Base-by-base conservation (phyloP, 1,140 invertebrate genomes). In the Meloidogyne hapla region DNA sequence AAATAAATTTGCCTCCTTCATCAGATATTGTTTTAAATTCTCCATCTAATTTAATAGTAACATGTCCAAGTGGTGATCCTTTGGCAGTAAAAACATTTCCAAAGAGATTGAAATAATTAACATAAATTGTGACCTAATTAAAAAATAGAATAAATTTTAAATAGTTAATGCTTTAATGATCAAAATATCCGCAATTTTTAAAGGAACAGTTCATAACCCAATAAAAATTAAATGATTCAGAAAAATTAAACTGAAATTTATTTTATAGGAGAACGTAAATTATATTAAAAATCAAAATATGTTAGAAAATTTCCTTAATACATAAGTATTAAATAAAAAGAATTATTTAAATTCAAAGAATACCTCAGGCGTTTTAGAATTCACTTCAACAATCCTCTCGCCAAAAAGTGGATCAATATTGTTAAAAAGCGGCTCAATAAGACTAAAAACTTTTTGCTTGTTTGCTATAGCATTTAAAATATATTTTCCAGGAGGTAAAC, bases 401-500 rank as follows among this genome's bases (percentile, higher is more conserved):
- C 64, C 71, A 38, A 73, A 73, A 63, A 28, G 12, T 4, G n/a
- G n/a, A n/a, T n/a, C n/a, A n/a, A n/a, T n/a, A n/a, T n/a, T n/a
- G n/a, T n/a, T n/a, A n/a, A n/a, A n/a, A n/a, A n/a, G n/a, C n/a
- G 64, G 26, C 25, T 40, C 71, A 28, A 63, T 21, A 26, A 0
- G 12, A 28, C 9, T 12, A 10, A 8, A 63, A 23, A 26, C 23
- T n/a, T 12, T 61, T 2, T 61, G n/a, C 10, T 26, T n/a, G n/a
- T n/a, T n/a, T n/a, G n/a, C n/a, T n/a, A n/a, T 23, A 23, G 61
- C 77, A 23, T 21, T 68, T 65, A 66, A 1, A 18, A 40, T 28
- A 48, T 78, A 78, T 3, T 78, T 77, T 15, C 21, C 77, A 2
- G 48, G 66, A 10, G 78, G 77, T 15, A 78, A 45, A 45, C 77